These are phyloP conservation scores for Orchesella flavescens DNA, from an alignment of 2,888 invertebrate genomes.

Conservation along the genomic window DNA sequence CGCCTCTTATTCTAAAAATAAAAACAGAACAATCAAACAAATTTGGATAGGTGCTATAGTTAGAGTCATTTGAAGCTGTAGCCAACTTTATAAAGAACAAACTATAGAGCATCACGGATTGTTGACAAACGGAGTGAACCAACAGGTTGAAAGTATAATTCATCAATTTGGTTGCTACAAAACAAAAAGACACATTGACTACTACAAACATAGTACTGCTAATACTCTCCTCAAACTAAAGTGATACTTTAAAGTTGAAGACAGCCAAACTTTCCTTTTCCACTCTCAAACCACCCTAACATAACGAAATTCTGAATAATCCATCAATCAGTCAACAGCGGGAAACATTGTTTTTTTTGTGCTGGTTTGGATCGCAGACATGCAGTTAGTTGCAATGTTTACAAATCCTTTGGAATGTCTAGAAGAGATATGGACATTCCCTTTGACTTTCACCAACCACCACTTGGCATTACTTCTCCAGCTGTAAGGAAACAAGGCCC, in stretches of 20 bases:
- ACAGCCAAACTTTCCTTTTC: no score
- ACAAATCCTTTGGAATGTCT: constrained; percentile 33
- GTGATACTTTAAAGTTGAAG: no score
- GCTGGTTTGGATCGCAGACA: neutral
- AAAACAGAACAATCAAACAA: neutral
- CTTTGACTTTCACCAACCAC: constrained; percentile 41
- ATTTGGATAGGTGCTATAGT: no score
- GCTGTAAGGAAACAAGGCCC: no score
- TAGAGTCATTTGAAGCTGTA: neutral
- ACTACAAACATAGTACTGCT: no score
- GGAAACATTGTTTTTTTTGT: neutral
- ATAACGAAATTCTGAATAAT: no score
- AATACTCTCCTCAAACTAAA: no score
- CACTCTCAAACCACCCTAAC: no score
- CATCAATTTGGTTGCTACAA: neutral
- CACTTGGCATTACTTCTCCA: neutral
- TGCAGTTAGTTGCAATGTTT: neutral
- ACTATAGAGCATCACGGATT: no score
- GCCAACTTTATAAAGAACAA: no score
- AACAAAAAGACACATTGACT: no score
- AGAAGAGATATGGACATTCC: constrained; percentile 41
- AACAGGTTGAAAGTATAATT: constrained; percentile 19
- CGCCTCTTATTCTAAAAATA: neutral
- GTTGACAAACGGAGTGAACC: neutral
- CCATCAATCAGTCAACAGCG: neutral